Evolutionary conservation across 2,888 invertebrate species (phyloP), one percentile per base, ranked within the genome.

Genomic region (Ennomos quercinarius): DNA sequence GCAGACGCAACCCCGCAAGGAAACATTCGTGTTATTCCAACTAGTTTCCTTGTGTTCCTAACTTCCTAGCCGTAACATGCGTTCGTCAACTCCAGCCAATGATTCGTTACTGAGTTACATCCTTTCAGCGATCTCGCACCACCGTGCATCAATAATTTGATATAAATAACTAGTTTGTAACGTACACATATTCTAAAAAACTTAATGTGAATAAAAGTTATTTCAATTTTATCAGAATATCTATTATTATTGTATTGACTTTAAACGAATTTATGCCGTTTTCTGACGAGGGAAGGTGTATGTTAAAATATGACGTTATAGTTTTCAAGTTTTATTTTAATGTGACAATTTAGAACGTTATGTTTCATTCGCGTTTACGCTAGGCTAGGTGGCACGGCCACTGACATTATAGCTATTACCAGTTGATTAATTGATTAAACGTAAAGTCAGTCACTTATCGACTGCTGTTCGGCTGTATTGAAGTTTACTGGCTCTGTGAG

Each of bases 201-300:
- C 76, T 84, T 80, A 86, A 80, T 89, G 89, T 89, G 87, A 89
- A 89, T 90, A 91, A 88, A 89, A 84, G 86, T 89, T 90, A 87
- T 84, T 89, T 89, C 86, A 83, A 89, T 89, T 89, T 83, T 89
- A 89, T 88, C 89, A 89, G 83, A 89, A 88, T 91, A 87, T 89
- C 78, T 85, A 82, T 83, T 84, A 84, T 84, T 81, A 88, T 86
- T 87, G 83, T 87, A 88, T 87, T 89, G 74, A 87, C 63, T 65
- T 86, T 78, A 81, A 87, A 87, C 91, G 92, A 91, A 92, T 91
- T 91, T 92, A 91, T 73, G 80, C 86, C 77, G 75, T 76, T 67
- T 70, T 73, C 71, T 72, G 74, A 77, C 70, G 79, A 77, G 75
- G 72, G 78, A 77, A 72, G 72, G 78, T 78, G 84, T 81, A 80